Base-by-base conservation (phyloP, 2,113 vertebrate species). In the Verasper variegatus region DNA sequence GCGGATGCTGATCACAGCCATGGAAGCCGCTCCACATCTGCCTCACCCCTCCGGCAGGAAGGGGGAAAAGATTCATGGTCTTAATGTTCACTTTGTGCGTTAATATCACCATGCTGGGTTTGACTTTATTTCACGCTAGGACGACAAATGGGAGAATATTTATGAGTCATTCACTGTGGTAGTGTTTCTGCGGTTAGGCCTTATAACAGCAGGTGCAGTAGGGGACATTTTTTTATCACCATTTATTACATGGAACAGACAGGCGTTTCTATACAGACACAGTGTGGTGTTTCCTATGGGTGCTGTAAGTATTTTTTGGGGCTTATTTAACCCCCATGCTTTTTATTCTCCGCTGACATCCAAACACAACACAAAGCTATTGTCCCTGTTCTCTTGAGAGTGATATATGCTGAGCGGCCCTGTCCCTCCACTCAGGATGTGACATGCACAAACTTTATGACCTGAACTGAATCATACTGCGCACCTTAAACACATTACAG, bases 401-500 rank as follows among this genome's bases (percentile, higher is more conserved):
- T 57, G 70, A 70, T 80, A 66, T 47, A 75, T 40, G 75, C 74
- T 66, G 54, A 86, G 70, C 68, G 72, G 78, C 76, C 73, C 67
- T 66, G 68, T 86, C 84, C 83, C 86, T 75, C 82, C 82, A 82
- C 80, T 83, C 90, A 90, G 90, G 91, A 93, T 91, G 87, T 91
- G 84, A 90, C 90, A 94, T 67, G 71, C 85, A 75, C 84, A 78
- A 74, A 85, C 82, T 93, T 94, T 93, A 94, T 90, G 91, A 91
- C 86, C 71, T 80, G 76, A 59, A 82, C 65, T 85, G 87, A 93
- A 90, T 90, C 89, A 75, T 86, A 89, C 56, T 49, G 87, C n/a
- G 77, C 82, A 89, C 84, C 93, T 93, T 92, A 92, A 94, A 92
- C 62, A 84, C 88, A 94, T 94, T 90, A 89, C 81, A 77, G 73